A percentile compares a stretch with the other conserved stretches of the same genome.
Evolutionary conservation across 2,113 vertebrate species (phyloP).

Genomic region (Cryptotis parvus): DNA sequence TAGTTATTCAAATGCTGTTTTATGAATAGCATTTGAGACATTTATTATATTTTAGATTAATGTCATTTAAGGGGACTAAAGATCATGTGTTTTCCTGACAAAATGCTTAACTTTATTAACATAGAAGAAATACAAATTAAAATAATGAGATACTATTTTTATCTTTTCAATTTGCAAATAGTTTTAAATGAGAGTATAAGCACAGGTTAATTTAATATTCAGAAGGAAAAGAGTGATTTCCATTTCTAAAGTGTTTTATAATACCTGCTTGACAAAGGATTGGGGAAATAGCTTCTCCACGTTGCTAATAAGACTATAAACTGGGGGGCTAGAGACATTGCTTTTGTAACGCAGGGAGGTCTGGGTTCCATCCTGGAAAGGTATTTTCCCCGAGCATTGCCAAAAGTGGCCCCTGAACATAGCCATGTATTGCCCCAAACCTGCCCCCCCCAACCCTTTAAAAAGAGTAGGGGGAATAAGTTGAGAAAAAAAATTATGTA

Average conservation of each 20-base stretch:
- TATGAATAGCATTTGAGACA: background rate
- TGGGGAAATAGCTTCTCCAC: background rate
- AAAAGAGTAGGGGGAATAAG: too few relatives aligned
- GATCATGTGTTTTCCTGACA: conserved; percentile 15
- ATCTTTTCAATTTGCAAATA: conserved; percentile 49
- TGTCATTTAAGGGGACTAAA: conserved; percentile 48
- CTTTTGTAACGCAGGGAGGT: too few relatives aligned
- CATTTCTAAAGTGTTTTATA: conserved; percentile 47
- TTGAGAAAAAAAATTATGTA: too few relatives aligned
- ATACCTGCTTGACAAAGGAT: conserved; percentile 16
- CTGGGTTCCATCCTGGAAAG: too few relatives aligned
- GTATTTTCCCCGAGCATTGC: too few relatives aligned
- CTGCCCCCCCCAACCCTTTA: too few relatives aligned
- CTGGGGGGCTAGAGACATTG: background rate
- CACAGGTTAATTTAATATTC: conserved; percentile 28
- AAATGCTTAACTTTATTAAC: conserved; percentile 47
- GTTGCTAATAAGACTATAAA: background rate
- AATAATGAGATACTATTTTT: conserved; percentile 29
- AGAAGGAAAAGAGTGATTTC: conserved; percentile 53
- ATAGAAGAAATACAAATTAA: conserved; percentile 50
- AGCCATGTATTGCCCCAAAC: too few relatives aligned
- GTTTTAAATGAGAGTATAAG: conserved; percentile 46
- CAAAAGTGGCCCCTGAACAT: too few relatives aligned
- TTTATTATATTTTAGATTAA: conserved; percentile 4
- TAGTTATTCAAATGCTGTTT: conserved; percentile 9